Evolutionary conservation across 1,140 invertebrate genomes (phyloP).

Genomic region (Drosophila takahashii): DNA sequence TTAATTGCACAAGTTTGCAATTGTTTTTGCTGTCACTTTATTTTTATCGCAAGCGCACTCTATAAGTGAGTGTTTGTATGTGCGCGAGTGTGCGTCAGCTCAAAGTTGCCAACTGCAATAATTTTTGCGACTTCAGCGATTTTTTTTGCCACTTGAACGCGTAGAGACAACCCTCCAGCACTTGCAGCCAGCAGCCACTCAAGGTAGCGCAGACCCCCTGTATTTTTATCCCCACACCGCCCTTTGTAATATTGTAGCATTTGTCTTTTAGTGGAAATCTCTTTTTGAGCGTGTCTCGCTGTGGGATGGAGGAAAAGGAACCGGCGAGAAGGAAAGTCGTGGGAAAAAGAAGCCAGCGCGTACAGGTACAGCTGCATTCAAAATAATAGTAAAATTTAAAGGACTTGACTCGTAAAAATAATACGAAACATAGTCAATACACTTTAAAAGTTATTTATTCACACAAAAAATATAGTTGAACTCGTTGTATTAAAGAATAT

Average conservation of each 20-base stretch:
- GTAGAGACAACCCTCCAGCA: slow-evolving; percentile 64
- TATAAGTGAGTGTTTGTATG: slow-evolving; percentile 33
- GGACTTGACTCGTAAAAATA: background rate
- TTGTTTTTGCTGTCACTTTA: slow-evolving; percentile 82
- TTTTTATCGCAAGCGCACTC: slow-evolving; percentile 77
- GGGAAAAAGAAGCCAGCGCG: slow-evolving; percentile 18
- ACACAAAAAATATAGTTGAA: no score
- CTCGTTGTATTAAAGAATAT: no score
- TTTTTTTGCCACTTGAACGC: slow-evolving; percentile 80
- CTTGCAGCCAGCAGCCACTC: slow-evolving; percentile 67
- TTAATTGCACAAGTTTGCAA: slow-evolving; percentile 81
- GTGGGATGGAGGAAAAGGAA: slow-evolving; percentile 13
- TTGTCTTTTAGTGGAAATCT: slow-evolving; percentile 82
- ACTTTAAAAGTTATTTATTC: no score
- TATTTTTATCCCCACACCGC: slow-evolving; percentile 37
- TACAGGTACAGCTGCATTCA: slow-evolving; percentile 12
- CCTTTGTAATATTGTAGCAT: slow-evolving; percentile 78
- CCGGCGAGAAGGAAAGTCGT: slow-evolving; percentile 7
- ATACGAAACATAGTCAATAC: no score
- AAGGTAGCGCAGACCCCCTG: slow-evolving; percentile 53
- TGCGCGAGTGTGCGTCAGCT: slow-evolving; percentile 64
- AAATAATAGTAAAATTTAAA: background rate
- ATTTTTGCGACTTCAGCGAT: slow-evolving; percentile 82
- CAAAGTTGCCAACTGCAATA: slow-evolving; percentile 81
- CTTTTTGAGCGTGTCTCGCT: slow-evolving; percentile 76